A percentile compares a stretch with the other conserved stretches of the same genome.
Conservation (phyloP, 2,797 vertebrate species). For the Chelonia mydas region DNA sequence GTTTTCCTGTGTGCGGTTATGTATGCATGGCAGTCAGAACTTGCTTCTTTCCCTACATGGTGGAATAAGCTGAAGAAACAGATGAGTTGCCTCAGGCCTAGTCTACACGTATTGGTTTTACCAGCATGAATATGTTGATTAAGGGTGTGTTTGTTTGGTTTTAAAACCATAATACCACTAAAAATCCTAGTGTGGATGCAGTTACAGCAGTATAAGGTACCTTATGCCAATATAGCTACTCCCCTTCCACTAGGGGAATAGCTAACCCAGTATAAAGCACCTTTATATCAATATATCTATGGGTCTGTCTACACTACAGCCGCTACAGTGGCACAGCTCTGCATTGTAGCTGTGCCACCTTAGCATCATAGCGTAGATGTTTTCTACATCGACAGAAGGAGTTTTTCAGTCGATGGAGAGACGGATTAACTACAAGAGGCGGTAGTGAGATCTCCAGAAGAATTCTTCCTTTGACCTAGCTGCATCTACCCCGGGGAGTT, state of each 20-base stretch:
- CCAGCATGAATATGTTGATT: neutral
- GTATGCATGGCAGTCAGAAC: neutral
- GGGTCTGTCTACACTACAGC: neutral
- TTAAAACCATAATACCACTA: neutral
- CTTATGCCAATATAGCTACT: neutral
- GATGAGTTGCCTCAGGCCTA: neutral
- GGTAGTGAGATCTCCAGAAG: neutral
- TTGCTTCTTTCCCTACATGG: neutral
- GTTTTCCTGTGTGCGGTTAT: neutral
- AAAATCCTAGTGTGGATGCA: neutral
- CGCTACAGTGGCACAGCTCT: neutral
- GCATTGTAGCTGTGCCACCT: neutral
- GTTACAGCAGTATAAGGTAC: neutral
- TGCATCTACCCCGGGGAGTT: neutral
- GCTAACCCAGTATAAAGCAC: constrained; percentile 22
- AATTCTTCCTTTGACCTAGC: neutral
- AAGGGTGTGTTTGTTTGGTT: neutral
- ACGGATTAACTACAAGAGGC: neutral
- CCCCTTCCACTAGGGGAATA: neutral
- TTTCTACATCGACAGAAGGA: neutral
- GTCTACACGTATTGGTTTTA: neutral
- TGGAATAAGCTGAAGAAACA: neutral
- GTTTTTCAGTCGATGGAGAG: neutral
- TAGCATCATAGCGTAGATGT: neutral
- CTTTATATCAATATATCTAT: constrained; percentile 6